Evolutionary conservation across 2,797 vertebrate species (phyloP).

Genomic region (Aphelocoma californica): DNA sequence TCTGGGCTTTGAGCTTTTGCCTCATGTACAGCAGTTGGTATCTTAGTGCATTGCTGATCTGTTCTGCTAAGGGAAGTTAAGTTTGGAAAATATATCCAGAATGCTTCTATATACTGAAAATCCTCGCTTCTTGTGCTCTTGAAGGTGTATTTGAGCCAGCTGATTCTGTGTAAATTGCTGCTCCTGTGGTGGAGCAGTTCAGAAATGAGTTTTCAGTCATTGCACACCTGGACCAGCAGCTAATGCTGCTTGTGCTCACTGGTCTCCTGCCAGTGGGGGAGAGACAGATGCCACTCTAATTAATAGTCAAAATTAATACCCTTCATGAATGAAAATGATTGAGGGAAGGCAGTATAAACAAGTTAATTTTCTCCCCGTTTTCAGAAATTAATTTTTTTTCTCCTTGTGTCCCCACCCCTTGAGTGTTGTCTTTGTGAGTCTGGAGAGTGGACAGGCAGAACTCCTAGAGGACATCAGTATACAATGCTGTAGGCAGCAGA

Average conservation of each 20-base stretch:
- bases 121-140: background rate
- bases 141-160: background rate
- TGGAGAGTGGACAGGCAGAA: background rate
- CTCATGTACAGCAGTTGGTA: rapidly evolving
- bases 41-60: background rate
- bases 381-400: background rate
- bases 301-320: background rate
- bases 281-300: background rate
- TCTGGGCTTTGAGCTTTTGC: background rate
- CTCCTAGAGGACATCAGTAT: background rate
- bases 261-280: background rate
- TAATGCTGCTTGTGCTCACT: background rate
- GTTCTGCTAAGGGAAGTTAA: background rate
- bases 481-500: background rate
- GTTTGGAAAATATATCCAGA: background rate
- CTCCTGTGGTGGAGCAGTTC: background rate
- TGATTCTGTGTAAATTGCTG: background rate
- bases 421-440: background rate
- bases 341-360: background rate
- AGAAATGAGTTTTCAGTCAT: background rate
- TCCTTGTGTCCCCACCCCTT: background rate
- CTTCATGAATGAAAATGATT: background rate
- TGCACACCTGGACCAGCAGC: slow-evolving; percentile 24
- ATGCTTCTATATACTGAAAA: background rate
- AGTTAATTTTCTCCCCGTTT: background rate